These are phyloP conservation scores for Megaptera novaeangliae DNA, from an alignment of 2,113 vertebrate genomes.

Conservation along the genomic window DNA sequence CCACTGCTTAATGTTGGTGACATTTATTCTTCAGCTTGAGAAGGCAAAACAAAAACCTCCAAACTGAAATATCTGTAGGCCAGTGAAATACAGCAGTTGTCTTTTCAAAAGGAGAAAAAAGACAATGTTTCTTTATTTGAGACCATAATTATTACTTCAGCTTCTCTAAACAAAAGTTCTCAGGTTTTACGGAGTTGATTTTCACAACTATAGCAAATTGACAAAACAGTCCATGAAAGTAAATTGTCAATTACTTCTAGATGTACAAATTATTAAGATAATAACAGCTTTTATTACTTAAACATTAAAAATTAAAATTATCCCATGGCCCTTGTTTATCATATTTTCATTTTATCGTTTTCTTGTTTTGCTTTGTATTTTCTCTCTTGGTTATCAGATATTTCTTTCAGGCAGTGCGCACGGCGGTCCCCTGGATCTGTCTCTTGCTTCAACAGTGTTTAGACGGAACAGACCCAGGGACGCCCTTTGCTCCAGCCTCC, in stretches of 20 bases:
- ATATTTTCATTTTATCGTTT: not conserved
- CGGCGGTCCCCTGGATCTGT: too few species aligned
- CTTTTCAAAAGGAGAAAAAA: constrained; percentile 19
- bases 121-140: not conserved
- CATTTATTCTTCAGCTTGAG: constrained; percentile 18
- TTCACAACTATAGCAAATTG: not conserved
- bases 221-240: not conserved
- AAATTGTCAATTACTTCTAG: not conserved
- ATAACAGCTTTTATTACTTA: not conserved
- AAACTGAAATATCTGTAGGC: constrained; percentile 16
- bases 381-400: not conserved
- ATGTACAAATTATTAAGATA: not conserved
- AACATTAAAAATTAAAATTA: not conserved
- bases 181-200: not conserved
- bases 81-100: not conserved
- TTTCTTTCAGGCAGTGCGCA: not conserved
- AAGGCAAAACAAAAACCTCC: constrained; percentile 17
- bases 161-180: not conserved
- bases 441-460: too few species aligned
- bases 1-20: not conserved
- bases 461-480: too few species aligned
- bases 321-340: not conserved
- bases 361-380: not conserved
- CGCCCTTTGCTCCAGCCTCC: too few species aligned
- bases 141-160: not conserved